These are phyloP conservation scores for Danio rerio DNA, from an alignment of 2,113 vertebrate species.

Conservation along the genomic window DNA sequence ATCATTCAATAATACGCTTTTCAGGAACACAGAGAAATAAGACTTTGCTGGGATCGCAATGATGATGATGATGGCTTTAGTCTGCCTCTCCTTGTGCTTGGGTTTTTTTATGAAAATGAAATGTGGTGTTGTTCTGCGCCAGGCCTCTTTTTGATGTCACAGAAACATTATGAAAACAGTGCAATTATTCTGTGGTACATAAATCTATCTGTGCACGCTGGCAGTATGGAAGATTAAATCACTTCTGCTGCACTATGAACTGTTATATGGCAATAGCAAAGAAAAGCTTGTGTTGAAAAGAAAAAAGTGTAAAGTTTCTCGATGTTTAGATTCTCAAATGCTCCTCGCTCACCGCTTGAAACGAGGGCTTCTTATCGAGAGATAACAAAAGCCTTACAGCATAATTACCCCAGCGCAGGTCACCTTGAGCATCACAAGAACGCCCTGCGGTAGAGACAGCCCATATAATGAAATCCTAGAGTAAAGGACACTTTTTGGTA, in stretches of 20 bases:
- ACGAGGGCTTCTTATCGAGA: constrained; percentile 62
- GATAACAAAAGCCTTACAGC: constrained; percentile 60
- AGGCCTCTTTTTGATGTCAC: not conserved
- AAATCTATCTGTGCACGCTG: constrained; percentile 56
- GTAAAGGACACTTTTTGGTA: constrained; percentile 47
- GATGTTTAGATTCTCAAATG: constrained; percentile 61
- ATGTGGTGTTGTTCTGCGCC: not conserved
- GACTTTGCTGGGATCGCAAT: constrained; percentile 10
- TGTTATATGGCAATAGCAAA: constrained; percentile 65
- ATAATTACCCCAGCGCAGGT: constrained; percentile 69
- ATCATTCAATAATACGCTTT: constrained; percentile 46
- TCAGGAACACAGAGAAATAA: constrained; percentile 33
- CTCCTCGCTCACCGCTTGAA: constrained; percentile 60
- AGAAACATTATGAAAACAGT: constrained; percentile 44
- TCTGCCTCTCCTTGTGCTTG: constrained; percentile 17
- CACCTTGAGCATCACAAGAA: constrained; percentile 63
- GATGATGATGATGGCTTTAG: constrained; percentile 6
- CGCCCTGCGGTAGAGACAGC: constrained; percentile 27
- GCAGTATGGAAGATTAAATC: constrained; percentile 63
- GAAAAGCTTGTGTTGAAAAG: constrained; percentile 59
- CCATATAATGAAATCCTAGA: constrained; percentile 38
- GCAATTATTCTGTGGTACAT: constrained; percentile 62
- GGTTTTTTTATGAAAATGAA: constrained; percentile 42
- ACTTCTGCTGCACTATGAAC: constrained; percentile 63
- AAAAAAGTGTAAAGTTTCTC: constrained; percentile 66